These are phyloP conservation scores for Montipora capitata DNA, from an alignment of 92 coral and sea anemone species.

Conservation along the genomic window DNA sequence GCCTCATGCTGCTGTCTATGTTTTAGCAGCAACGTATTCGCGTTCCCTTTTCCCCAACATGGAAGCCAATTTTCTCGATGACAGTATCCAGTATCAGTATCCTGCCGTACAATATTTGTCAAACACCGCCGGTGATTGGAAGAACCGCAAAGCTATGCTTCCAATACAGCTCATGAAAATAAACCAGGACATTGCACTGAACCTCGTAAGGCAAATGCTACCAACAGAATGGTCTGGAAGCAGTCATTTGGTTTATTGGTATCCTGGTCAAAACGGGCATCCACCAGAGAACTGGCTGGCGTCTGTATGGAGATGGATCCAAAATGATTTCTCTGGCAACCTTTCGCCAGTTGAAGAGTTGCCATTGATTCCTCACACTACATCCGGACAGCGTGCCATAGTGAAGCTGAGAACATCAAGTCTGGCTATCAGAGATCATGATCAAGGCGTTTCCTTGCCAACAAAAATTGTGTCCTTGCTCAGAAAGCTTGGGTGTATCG, in stretches of 20 bases:
- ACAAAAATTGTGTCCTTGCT: constrained; percentile 51
- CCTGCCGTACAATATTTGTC: constrained; percentile 36
- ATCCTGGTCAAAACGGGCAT: constrained; percentile 66
- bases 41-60: constrained; percentile 77
- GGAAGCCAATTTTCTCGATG: constrained; percentile 78
- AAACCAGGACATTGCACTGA: constrained; percentile 54
- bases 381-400: constrained; percentile 35
- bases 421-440: constrained; percentile 56
- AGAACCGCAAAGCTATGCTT: neutral
- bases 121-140: constrained; percentile 32
- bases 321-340: constrained; percentile 55
- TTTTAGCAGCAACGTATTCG: constrained; percentile 65
- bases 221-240: constrained; percentile 69
- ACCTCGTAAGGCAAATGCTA: constrained; percentile 56
- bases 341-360: constrained; percentile 71
- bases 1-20: constrained; percentile 71
- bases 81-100: neutral
- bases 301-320: constrained; percentile 80
- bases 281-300: constrained; percentile 83
- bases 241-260: constrained; percentile 61
- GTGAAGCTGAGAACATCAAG: constrained; percentile 63
- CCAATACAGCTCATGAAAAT: constrained; percentile 82
- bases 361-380: constrained; percentile 74
- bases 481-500: constrained; percentile 72
- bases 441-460: constrained; percentile 57